Conservation (phyloP, 2,888 invertebrate species). For the Pseudeuparius sepicola region DNA sequence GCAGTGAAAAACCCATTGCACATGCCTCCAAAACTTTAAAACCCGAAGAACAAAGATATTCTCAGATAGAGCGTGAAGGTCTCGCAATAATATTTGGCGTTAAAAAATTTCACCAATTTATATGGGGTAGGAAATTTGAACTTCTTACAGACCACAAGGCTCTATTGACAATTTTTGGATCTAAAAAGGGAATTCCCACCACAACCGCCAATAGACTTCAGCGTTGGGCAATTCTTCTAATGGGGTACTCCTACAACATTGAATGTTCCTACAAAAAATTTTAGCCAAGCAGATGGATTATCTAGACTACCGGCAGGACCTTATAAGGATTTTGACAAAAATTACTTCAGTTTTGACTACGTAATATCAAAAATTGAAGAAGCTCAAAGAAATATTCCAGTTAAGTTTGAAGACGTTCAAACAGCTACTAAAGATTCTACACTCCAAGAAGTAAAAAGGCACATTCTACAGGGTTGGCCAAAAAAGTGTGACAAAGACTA, state of each 20-base stretch:
- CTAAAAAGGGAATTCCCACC: no score
- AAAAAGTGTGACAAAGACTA: not conserved
- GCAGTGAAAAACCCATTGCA: conserved; percentile 4
- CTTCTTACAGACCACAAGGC: no score
- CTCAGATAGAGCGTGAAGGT: conserved; percentile 1
- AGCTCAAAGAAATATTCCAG: conserved; percentile 1
- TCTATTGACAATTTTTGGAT: not conserved
- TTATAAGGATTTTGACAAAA: not conserved
- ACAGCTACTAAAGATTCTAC: not conserved
- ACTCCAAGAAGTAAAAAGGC: not conserved
- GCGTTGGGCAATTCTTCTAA: no score
- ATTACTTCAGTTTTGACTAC: conserved; percentile 1
- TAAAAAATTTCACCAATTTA: not conserved
- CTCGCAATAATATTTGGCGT: conserved; percentile 2
- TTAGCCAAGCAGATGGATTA: conserved; percentile 1
- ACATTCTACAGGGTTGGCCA: not conserved
- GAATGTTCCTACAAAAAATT: conserved; percentile 1
- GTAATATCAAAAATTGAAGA: conserved; percentile 4
- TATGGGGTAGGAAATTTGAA: no score
- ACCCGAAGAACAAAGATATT: conserved; percentile 1
- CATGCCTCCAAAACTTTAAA: conserved; percentile 4
- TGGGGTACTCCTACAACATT: no score
- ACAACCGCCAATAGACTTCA: no score
- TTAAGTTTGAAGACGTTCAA: not conserved
- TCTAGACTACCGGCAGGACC: conserved; percentile 4